Evolutionary conservation across 2,797 vertebrate species (phyloP).

Genomic region (Chaenodraco wilsoni): DNA sequence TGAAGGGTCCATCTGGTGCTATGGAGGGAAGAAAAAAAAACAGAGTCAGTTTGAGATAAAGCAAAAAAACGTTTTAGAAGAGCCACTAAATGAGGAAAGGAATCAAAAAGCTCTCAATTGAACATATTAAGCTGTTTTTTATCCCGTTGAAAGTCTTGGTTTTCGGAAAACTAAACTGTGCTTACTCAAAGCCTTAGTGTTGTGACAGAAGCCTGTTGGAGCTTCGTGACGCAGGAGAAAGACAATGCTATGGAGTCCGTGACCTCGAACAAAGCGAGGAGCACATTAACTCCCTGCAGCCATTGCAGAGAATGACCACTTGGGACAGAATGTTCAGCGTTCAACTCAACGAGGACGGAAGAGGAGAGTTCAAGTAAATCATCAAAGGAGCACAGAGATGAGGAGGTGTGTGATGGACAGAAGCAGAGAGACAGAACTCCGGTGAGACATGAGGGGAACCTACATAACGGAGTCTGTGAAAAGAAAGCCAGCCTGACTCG

Average conservation of each 20-base stretch:
- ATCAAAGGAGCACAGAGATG: conserved; percentile 3
- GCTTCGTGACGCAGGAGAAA: not conserved
- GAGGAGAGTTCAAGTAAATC: conserved; percentile 4
- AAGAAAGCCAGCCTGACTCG: conserved; percentile 13
- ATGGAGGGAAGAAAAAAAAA: not conserved
- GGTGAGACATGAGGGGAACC: conserved; percentile 28
- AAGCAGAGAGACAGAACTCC: conserved; percentile 18
- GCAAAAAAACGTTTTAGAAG: not conserved
- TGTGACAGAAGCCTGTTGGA: not conserved
- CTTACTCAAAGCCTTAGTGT: not conserved
- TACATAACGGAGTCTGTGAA: conserved; percentile 28
- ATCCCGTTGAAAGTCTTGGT: not conserved
- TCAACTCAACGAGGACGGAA: not conserved
- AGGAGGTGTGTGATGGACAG: conserved; percentile 20
- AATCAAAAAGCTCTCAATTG: too few species aligned
- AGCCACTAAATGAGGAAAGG: not conserved
- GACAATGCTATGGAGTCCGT: not conserved
- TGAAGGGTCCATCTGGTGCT: conserved; percentile 99
- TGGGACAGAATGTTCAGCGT: conserved; percentile 3
- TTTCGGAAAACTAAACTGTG: not conserved
- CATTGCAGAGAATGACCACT: not conserved
- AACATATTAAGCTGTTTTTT: not conserved
- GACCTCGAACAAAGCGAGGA: conserved; percentile 9
- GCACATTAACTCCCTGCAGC: not conserved
- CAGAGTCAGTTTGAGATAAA: conserved; percentile 14